These are phyloP conservation scores for Clarias laeviceps DNA, from an alignment of 2,797 vertebrate species.

Conservation along the genomic window DNA sequence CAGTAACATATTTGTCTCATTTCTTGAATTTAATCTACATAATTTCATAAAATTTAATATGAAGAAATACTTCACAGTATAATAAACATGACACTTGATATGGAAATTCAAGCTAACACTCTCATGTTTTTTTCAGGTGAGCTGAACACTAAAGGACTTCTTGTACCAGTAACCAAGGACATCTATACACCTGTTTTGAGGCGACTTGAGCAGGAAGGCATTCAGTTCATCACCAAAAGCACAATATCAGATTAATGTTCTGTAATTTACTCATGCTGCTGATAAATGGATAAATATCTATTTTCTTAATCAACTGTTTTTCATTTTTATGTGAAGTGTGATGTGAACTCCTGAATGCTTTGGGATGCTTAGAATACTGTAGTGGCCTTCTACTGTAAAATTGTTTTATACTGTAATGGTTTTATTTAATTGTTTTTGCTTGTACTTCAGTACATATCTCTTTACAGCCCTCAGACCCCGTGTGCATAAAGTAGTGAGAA, in stretches of 20 bases:
- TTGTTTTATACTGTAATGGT: not conserved
- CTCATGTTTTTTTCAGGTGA: constrained; percentile 78
- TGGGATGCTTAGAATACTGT: not conserved
- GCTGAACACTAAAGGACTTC: constrained; percentile 84
- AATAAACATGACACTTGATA: not conserved
- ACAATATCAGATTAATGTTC: constrained; percentile 67
- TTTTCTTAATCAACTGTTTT: constrained; percentile 19
- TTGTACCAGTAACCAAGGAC: constrained; percentile 85
- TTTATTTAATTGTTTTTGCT: not conserved
- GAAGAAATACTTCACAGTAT: too few relatives aligned
- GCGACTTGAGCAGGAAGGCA: constrained; percentile 85
- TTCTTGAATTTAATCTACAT: too few relatives aligned
- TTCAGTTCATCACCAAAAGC: constrained; percentile 79
- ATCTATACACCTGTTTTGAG: constrained; percentile 85
- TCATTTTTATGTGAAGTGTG: not conserved
- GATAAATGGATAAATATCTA: not conserved
- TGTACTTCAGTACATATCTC: not conserved
- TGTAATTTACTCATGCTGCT: not conserved
- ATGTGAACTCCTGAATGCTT: not conserved
- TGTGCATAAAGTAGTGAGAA: not conserved
- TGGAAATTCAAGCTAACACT: not conserved
- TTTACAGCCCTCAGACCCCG: not conserved
- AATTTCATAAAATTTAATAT: too few relatives aligned
- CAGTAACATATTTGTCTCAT: too few relatives aligned
- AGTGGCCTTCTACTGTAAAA: not conserved